Base-by-base conservation (phyloP, 2,888 invertebrate genomes). In the Chironomus riparius region DNA sequence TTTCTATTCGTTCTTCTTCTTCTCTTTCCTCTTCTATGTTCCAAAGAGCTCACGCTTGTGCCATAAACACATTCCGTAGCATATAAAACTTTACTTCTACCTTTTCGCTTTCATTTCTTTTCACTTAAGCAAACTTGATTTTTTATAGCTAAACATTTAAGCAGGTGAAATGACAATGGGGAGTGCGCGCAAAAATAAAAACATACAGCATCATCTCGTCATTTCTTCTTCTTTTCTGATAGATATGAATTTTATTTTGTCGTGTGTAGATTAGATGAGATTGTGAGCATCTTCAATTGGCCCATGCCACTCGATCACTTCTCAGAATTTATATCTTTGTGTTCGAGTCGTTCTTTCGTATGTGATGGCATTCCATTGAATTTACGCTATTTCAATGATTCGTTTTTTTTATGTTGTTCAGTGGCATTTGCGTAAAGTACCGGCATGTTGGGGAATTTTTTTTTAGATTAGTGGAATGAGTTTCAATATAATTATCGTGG, bases 81-180 rank as follows among this genome's bases (percentile, higher is more conserved):
- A 65, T 21, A 65, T 56, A 56, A 56, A 56, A 56, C 15, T 15
- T 18, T 56, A 56, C 56, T 56, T 56, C 56, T 56, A 15, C 21
- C 65, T 65, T 65, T 65, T 65, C 65, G 65, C 65, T 65, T 65
- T 65, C 65, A 65, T 65, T 65, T 65, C 65, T 65, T 65, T 65
- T 65, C 65, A 22, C 65, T 65, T 65, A 22, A 65, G 65, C 65
- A 65, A 65, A 65, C 65, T 65, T 22, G 22, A 65, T 65, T 65
- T 65, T 15, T 65, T 65, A 65, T 65, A 24, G 21, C 65, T 65
- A 6, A 24, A 65, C 65, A 24, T 65, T 24, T 65, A 21, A 65
- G 65, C 65, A 65, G 65, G 65, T 65, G 65, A 62, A 62, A 22
- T 62, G 56, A 56, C 56, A 56, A 56, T 56, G 18, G 56, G 56